phyloP scores from a whole-genome alignment of 1,140 invertebrate species.

The Drosophila azteca region DNA sequence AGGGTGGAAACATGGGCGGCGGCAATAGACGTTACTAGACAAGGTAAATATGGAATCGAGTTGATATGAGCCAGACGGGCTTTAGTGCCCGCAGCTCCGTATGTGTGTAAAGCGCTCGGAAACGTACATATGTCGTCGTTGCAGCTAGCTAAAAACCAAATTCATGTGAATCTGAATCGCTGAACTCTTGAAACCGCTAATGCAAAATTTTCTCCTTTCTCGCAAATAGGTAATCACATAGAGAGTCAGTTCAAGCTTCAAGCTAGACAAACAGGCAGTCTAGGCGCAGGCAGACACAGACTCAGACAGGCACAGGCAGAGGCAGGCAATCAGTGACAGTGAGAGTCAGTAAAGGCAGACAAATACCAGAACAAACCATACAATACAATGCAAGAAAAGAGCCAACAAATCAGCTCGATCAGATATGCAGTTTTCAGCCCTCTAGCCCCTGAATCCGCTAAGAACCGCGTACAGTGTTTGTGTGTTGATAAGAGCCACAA shows the following conservation, averaged over 20 bases:
- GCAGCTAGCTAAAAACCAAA: slow-evolving; percentile 34
- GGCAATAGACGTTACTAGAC: slow-evolving; percentile 82
- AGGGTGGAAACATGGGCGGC: slow-evolving; percentile 77
- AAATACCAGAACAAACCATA: slow-evolving; percentile 40
- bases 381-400: slow-evolving; percentile 35
- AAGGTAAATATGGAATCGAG: slow-evolving; percentile 57
- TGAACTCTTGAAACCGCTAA: slow-evolving; percentile 52
- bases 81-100: background rate
- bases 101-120: slow-evolving; percentile 40
- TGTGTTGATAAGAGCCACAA: slow-evolving; percentile 24
- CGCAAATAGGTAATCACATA: slow-evolving; percentile 79
- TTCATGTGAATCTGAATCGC: slow-evolving; percentile 29
- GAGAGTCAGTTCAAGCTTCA: slow-evolving; percentile 76
- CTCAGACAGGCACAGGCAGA: slow-evolving; percentile 54
- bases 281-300: slow-evolving; percentile 68
- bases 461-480: too few species aligned
- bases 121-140: slow-evolving; percentile 19
- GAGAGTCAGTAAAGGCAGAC: slow-evolving; percentile 62
- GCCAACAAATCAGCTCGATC: slow-evolving; percentile 37
- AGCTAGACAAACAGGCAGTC: slow-evolving; percentile 77
- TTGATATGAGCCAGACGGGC: background rate
- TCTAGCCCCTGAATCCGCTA: background rate
- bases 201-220: slow-evolving; percentile 75
- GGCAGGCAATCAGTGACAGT: slow-evolving; percentile 70
- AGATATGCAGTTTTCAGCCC: slow-evolving; percentile 16